Percentiles rank a stretch among this genome's conserved stretches.
Evolutionary conservation across 2,113 vertebrate genomes (phyloP).

Genomic region (Trematocara unimaculatum): DNA sequence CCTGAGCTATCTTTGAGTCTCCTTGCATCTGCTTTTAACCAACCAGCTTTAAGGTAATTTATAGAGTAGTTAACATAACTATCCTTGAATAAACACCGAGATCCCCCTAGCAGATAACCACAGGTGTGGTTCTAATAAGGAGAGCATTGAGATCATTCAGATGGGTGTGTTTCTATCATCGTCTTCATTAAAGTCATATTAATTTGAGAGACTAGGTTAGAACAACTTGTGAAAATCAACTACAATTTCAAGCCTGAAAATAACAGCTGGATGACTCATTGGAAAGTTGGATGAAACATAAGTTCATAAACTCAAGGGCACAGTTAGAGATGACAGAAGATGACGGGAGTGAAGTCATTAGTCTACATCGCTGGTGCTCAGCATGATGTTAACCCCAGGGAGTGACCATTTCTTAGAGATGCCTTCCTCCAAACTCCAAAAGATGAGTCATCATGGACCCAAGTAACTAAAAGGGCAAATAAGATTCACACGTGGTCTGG

Average conservation of each 20-base stretch:
- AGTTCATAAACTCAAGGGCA: not conserved
- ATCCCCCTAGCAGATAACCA: not conserved
- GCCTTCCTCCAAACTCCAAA: constrained; percentile 21
- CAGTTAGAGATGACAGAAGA: not conserved
- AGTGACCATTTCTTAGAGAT: constrained; percentile 6
- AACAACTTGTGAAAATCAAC: not conserved
- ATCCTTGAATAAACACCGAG: not conserved
- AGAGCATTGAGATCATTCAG: not conserved
- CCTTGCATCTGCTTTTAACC: not conserved
- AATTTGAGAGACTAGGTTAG: not conserved
- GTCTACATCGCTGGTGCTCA: constrained; percentile 16
- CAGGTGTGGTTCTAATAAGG: not conserved
- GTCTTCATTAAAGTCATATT: not conserved
- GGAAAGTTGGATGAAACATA: not conserved
- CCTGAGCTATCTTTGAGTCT: not conserved
- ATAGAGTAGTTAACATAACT: not conserved
- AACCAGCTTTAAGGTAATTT: not conserved
- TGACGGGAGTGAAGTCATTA: constrained; percentile 6
- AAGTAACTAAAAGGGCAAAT: constrained; percentile 31
- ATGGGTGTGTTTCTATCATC: not conserved
- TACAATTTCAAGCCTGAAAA: not conserved
- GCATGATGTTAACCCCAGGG: constrained; percentile 2
- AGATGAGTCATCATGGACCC: constrained; percentile 42
- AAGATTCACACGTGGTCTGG: constrained; percentile 39
- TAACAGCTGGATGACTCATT: not conserved